A percentile compares a stretch with the other conserved stretches of the same genome.
Evolutionary conservation across 1,140 invertebrate genomes (phyloP).

Genomic region (Calephelis nemesis): DNA sequence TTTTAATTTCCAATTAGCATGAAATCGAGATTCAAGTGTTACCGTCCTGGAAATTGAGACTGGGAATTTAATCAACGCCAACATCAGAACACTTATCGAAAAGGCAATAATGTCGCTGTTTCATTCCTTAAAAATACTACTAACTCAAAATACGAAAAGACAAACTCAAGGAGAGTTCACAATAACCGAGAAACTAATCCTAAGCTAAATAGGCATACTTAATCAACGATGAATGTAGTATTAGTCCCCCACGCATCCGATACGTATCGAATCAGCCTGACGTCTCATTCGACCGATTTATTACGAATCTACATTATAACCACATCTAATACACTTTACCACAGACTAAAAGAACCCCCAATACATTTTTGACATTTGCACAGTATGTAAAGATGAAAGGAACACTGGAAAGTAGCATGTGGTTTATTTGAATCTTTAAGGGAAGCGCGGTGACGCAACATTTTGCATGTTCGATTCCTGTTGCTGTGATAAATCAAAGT

Average conservation of each 20-base stretch:
- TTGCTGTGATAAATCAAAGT: constrained; percentile 57
- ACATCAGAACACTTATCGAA: too few relatives aligned
- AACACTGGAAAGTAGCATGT: background rate
- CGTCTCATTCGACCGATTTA: constrained; percentile 76
- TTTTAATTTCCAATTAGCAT: too few relatives aligned
- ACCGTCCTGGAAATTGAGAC: too few relatives aligned
- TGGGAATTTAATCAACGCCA: too few relatives aligned
- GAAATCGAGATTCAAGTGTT: too few relatives aligned
- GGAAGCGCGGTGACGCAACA: constrained; percentile 67
- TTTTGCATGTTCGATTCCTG: constrained; percentile 69
- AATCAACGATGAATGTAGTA: constrained; percentile 65
- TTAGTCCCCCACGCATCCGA: constrained; percentile 57
- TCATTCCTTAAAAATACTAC: too few relatives aligned
- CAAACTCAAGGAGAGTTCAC: background rate
- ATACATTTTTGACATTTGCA: constrained; percentile 5
- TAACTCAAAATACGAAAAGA: too few relatives aligned
- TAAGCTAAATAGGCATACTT: constrained; percentile 69
- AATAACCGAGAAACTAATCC: constrained; percentile 60
- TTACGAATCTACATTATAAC: constrained; percentile 49
- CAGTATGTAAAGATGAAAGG: constrained; percentile 29
- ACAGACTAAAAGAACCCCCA: constrained; percentile 33
- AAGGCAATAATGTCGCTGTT: too few relatives aligned
- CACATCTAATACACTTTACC: constrained; percentile 33
- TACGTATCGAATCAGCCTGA: constrained; percentile 73
- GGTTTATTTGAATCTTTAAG: background rate